Evolutionary conservation across 1,140 invertebrate genomes (phyloP), one percentile per base, ranked within the genome.

Genomic region (Physella acuta): DNA sequence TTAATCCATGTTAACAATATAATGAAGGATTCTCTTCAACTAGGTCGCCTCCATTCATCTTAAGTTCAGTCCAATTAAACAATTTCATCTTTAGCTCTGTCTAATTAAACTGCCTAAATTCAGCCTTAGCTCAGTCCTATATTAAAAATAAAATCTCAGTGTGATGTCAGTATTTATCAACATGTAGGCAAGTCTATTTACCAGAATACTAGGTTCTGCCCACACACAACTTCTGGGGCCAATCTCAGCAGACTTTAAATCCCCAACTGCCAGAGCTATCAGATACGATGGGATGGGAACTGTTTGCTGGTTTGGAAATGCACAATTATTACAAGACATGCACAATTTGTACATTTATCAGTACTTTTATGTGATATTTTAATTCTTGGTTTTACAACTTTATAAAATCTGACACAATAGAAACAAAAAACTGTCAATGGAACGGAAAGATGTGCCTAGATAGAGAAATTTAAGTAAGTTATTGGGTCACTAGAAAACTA

Each of bases 261-360:
- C 89, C 24, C 94, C 95, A 24, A 92, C 92, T 52, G 91, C 95
- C 74, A 98, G 89, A 1, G 95, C 94, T 62, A 98, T 88, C 30
- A 89, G 76, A 77, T 89, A 90, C 34, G 80, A 81, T 11, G 86
- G 87, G 53, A 89, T 85, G 20, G 84, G 83, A 53, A 88, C 77
- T 24, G 89, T 88, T 83, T 96, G 94, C 53, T 88, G 55, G 14
- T 17, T 24, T n/a, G n/a, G n/a, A n/a, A n/a, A n/a, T n/a, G n/a
- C n/a, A n/a, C n/a, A n/a, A n/a, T n/a, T n/a, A n/a, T n/a, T n/a
- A n/a, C n/a, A n/a, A n/a, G n/a, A n/a, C n/a, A n/a, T n/a, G n/a
- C n/a, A n/a, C n/a, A n/a, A n/a, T n/a, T n/a, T n/a, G n/a, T n/a
- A n/a, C n/a, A n/a, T n/a, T n/a, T n/a, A n/a, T n/a, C n/a, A n/a